Base-by-base conservation (phyloP, 92 coral and sea anemone species). In the Epizoanthus fatuus region DNA sequence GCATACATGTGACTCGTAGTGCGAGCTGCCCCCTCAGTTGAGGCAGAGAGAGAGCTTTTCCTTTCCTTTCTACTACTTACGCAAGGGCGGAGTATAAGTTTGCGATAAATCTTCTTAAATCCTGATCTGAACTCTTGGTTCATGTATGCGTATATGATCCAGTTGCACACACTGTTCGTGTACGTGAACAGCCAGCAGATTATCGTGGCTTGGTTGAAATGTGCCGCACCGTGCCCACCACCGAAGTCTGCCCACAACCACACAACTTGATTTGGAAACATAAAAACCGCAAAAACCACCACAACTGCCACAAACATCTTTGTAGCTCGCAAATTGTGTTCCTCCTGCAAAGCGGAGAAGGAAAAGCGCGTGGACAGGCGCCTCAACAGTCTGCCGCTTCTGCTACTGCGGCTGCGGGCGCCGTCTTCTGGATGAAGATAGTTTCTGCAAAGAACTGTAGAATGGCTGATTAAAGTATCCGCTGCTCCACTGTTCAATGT, bases 181-280 rank as follows among this genome's bases (percentile, higher is more conserved):
- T 94, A 94, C 2, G 98, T 94, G 64, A 94, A 94, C 10, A 94
- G 87, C 98, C 98, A 94, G 89, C 98, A 94, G 10, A 94, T 74
- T 16, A 94, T 94, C 13, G 80, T 79, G 1, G 91, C 91, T 59
- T 69, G 80, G 69, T 87, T 89, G 60, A 94, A 85, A 25, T 70
- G 84, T 10, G 71, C 64, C 4, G 52, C 76, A 0, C 74, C 44
- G 6, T 87, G 75, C 1, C 91, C 94, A 8, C 86, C 86, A 25
- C 96, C 96, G 79, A 94, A 93, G 78, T 94, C 98, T n/a, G 79
- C 83, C 98, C 96, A 94, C 35, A 94, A 70, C 98, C 98, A 94
- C 0, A 90, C 79, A 13, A 93, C 59, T 69, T 94, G 98, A 66
- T 94, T 94, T 0, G 98, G 98, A 14, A 94, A 92, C 98, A 94